These are phyloP conservation scores for Trinectes maculatus DNA, from an alignment of 2,113 vertebrate genomes.

Conservation along the genomic window DNA sequence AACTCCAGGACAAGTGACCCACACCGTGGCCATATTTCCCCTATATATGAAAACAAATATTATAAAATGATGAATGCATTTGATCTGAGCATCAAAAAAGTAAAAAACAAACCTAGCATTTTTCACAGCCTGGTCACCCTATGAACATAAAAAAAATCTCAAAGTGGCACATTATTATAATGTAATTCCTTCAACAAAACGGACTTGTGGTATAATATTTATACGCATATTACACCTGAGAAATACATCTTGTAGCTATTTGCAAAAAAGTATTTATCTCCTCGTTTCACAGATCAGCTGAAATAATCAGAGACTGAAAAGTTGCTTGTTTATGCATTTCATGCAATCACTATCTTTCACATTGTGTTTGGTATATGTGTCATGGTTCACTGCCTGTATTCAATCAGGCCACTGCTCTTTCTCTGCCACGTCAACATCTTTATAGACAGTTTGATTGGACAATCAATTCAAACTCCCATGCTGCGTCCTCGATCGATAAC, in stretches of 20 bases:
- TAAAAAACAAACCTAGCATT: too few relatives aligned
- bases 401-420: slow-evolving; percentile 22
- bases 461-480: slow-evolving; percentile 42
- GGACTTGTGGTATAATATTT: too few relatives aligned
- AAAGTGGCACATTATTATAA: too few relatives aligned
- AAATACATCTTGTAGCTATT: too few relatives aligned
- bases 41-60: too few relatives aligned
- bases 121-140: too few relatives aligned
- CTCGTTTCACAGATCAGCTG: not conserved
- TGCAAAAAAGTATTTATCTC: not conserved
- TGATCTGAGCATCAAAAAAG: too few relatives aligned
- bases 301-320: not conserved
- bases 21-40: too few relatives aligned
- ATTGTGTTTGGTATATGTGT: not conserved
- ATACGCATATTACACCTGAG: not conserved
- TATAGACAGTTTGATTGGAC: slow-evolving; percentile 40
- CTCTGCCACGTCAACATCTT: slow-evolving; percentile 32
- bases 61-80: too few relatives aligned
- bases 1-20: too few relatives aligned
- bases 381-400: not conserved
- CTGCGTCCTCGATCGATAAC: slow-evolving; percentile 34
- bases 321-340: not conserved
- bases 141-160: too few relatives aligned
- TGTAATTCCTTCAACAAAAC: too few relatives aligned
- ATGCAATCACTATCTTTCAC: slow-evolving; percentile 13